Base-by-base conservation (phyloP, 2,888 invertebrate genomes). In the Chrysolina americana region DNA sequence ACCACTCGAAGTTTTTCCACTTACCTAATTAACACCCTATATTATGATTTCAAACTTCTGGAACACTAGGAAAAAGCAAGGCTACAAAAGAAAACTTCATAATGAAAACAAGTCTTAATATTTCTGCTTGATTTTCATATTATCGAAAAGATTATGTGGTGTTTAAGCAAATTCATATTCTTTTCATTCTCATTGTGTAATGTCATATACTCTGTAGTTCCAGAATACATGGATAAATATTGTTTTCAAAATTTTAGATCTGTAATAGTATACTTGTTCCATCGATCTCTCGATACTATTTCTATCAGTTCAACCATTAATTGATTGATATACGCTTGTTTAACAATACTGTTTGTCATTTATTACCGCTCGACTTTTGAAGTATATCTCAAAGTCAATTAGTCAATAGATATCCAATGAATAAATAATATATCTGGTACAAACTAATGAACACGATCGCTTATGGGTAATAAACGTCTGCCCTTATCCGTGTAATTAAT, bases 401-500 rank as follows among this genome's bases (percentile, higher is more conserved):
- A 53, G 53, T 53, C 53, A 53, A 53, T 53, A 19, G 21, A 21
- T 53, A 53, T 53, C 19, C 53, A 53, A 53, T 53, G 53, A 21
- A 23, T 53, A 53, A 21, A 36, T n/a, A n/a, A n/a, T 36, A 36
- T 44, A 53, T 53, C 53, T 53, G 28, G 9, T 10, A 17, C 59
- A 59, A 28, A 59, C 59, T 59, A 59, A 59, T 59, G 59, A 59
- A 59, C 59, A 36, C 15, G 59, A 59, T 59, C 59, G 23, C 36
- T 59, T 59, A 59, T 59, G 28, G 59, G 59, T 28, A 13, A 59
- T 59, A 59, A 59, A 41, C 41, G 53, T 68, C 36, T 56, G 36
- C 48, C 59, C 63, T 47, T 70, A 74, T 70, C 70, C 53, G 63
- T 63, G 62, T 44, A 70, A 74, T 74, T 70, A 66, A 70, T 74